Base-by-base conservation (phyloP, 1,140 invertebrate species). In the Thaumetopoea pityocampa region DNA sequence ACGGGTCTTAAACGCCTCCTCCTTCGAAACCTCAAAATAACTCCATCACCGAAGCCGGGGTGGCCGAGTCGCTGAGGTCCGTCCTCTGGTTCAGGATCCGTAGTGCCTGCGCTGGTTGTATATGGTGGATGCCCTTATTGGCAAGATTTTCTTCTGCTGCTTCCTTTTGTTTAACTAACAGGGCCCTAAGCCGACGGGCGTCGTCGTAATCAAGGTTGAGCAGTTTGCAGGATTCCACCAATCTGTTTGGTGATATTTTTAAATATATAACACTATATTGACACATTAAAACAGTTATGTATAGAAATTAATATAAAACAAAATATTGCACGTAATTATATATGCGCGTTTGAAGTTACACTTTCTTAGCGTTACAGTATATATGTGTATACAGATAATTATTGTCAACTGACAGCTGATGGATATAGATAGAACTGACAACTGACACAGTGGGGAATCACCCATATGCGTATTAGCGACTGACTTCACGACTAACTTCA, bases 181-280 rank as follows among this genome's bases (percentile, higher is more conserved):
- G 3, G 1, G 40, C 40, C 7, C 90, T 85, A 12, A 96, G 82
- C 2, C 95, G 85, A 35, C 94, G 86, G 0, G 93, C 93, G 19
- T 92, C 93, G 3, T 93, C 94, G 48, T 90, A 87, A 9, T 90
- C 87, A 48, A 96, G 77, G 48, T 91, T 94, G 15, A 97, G 77
- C 8, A 97, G 81, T 52, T 88, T 89, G 59, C 91, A 92, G 0
- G 92, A 89, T 71, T 97, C 95, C 54, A 92, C 89, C 12, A 95
- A 86, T 55, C 95, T 96, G 69, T 8, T 24, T 12, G 2, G 10
- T 1, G 6, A 7, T 30, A 12, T 12, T 14, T 12, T 27, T 10
- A 12, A 14, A 27, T 11, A 27, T 11, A 27, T 10, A 27, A 23
- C 9, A 8, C 9, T 2, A n/a, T 7, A 3, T 23, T 5, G 3